phyloP scores from a whole-genome alignment of 2,797 vertebrate species.

The Hyperoplus lanceolatus region DNA sequence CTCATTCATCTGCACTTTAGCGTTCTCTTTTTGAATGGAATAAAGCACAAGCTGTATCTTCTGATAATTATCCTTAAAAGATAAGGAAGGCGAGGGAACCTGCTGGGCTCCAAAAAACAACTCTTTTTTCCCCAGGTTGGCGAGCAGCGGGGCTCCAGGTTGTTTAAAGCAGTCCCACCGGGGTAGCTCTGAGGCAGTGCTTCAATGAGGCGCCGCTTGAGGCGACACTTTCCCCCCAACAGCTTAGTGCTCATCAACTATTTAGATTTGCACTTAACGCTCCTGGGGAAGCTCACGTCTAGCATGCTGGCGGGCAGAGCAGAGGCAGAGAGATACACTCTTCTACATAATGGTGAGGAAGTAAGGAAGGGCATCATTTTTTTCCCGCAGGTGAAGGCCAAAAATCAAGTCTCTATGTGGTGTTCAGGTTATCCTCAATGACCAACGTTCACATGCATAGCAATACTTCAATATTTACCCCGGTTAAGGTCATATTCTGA shows the following conservation, averaged over 20 bases:
- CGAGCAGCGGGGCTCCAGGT: conserved; percentile 69
- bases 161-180: conserved; percentile 85
- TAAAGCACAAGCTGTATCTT: conserved; percentile 49
- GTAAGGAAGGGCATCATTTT: conserved; percentile 15
- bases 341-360: conserved; percentile 38
- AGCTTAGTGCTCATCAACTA: conserved; percentile 88
- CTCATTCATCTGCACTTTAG: conserved; percentile 36
- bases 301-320: conserved; percentile 56
- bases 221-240: conserved; percentile 82
- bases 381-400: conserved; percentile 7
- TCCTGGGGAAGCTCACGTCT: conserved; percentile 77
- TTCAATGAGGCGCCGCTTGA: conserved; percentile 79
- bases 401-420: conserved; percentile 26
- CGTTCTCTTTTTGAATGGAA: conserved; percentile 38
- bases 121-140: conserved; percentile 69
- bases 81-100: conserved; percentile 62
- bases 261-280: conserved; percentile 86
- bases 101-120: conserved; percentile 70
- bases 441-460: too few relatives aligned
- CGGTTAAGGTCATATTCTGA: too few relatives aligned
- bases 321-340: conserved; percentile 53
- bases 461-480: too few relatives aligned
- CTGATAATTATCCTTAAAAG: conserved; percentile 70
- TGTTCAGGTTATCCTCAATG: background rate
- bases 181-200: conserved; percentile 75